A percentile compares a stretch with the other conserved stretches of the same genome.
phyloP scores from a whole-genome alignment of 2,113 vertebrate genomes.

The Takifugu bimaculatus region DNA sequence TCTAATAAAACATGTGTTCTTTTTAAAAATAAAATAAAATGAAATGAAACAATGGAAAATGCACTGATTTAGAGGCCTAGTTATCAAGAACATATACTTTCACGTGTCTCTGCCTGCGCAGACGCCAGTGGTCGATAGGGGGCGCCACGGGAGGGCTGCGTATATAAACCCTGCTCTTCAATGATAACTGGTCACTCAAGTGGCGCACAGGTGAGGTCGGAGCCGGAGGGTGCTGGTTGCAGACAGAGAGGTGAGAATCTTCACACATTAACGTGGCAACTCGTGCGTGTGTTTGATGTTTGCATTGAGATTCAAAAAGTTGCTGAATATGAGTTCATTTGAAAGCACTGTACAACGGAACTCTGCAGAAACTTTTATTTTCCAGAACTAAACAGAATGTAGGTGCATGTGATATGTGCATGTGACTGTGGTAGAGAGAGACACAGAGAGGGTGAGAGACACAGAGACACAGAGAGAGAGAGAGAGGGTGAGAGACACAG shows the following conservation, averaged over 20 bases:
- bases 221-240: conserved; percentile 10
- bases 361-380: background rate
- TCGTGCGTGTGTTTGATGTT: background rate
- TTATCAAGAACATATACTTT: too few species aligned
- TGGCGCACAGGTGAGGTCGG: background rate
- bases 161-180: conserved; percentile 41
- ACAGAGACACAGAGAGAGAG: background rate
- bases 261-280: background rate
- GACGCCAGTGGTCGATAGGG: conserved; percentile 26
- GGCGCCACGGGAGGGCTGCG: conserved; percentile 28
- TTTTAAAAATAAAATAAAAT: background rate
- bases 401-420: conserved; percentile 8
- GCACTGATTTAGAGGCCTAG: too few species aligned
- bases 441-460: background rate
- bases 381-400: background rate
- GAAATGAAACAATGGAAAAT: too few species aligned
- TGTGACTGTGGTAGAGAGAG: background rate
- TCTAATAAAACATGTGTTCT: background rate
- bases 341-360: background rate
- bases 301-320: too few species aligned
- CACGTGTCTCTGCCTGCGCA: background rate
- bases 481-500: background rate
- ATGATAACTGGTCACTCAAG: background rate
- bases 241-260: conserved; percentile 32
- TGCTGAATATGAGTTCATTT: too few species aligned